Evolutionary conservation across 2,113 vertebrate genomes (phyloP).

Genomic region (Crotalus helleri): DNA sequence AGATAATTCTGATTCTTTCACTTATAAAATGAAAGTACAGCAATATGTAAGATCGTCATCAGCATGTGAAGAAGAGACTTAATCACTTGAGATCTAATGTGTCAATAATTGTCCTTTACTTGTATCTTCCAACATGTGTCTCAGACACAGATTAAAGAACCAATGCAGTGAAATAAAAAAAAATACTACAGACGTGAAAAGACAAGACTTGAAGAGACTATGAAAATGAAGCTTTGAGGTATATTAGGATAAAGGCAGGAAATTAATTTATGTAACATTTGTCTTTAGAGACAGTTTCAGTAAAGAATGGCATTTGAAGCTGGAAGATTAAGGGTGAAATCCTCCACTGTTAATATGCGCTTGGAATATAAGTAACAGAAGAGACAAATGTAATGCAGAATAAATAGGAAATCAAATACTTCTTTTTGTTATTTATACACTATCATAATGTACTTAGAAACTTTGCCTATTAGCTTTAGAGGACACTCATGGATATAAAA

Average conservation of each 20-base stretch:
- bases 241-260: not conserved
- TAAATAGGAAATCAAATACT: not conserved
- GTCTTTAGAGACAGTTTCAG: not conserved
- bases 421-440: slow-evolving; percentile 1
- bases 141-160: not conserved
- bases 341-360: not conserved
- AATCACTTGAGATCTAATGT: slow-evolving; percentile 2
- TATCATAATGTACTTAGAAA: not conserved
- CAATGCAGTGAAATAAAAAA: not conserved
- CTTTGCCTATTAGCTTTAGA: not conserved
- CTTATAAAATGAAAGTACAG: slow-evolving; percentile 2
- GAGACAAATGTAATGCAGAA: not conserved
- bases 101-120: slow-evolving; percentile 3
- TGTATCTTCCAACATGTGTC: not conserved
- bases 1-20: slow-evolving; percentile 18
- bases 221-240: not conserved
- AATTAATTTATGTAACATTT: slow-evolving; percentile 13
- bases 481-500: not conserved
- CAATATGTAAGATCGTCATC: not conserved
- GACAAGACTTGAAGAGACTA: not conserved
- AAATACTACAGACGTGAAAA: slow-evolving; percentile 1
- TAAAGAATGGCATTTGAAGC: not conserved
- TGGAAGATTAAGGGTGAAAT: not conserved
- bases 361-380: not conserved
- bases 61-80: not conserved